These are phyloP conservation scores for Steatornis caripensis DNA, from an alignment of 2,113 vertebrate species.

Conservation along the genomic window DNA sequence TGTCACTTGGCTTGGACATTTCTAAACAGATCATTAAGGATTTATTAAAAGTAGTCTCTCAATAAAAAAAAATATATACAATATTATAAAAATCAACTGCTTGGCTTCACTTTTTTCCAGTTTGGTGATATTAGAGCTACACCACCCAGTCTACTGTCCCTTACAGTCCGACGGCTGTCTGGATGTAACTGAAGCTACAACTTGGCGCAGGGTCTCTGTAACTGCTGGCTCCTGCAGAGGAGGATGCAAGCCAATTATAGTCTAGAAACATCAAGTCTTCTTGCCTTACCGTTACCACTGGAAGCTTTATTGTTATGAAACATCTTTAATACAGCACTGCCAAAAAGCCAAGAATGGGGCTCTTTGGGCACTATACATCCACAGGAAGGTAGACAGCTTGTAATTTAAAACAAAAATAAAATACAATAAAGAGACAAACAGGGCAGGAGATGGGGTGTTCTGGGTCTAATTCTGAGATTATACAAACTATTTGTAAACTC, in stretches of 20 bases:
- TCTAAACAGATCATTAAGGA: constrained; percentile 38
- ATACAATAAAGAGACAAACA: neutral
- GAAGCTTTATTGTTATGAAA: neutral
- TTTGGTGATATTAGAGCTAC: constrained; percentile 38
- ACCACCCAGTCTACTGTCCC: neutral
- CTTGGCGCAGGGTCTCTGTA: constrained; percentile 10
- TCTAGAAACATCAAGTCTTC: constrained; percentile 14
- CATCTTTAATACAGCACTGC: neutral
- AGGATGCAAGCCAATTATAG: constrained; percentile 12
- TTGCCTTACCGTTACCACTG: neutral
- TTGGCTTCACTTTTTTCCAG: constrained; percentile 26
- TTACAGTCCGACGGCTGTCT: neutral
- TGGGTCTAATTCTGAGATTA: neutral
- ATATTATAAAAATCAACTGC: constrained; percentile 41
- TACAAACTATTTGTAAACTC: neutral
- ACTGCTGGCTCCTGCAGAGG: constrained; percentile 31
- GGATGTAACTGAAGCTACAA: constrained; percentile 6
- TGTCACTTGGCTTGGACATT: constrained; percentile 29
- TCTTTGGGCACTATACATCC: neutral
- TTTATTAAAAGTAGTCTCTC: constrained; percentile 31
- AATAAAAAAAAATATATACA: constrained; percentile 12
- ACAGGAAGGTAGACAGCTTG: neutral
- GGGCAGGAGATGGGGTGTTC: neutral
- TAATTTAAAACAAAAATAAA: neutral
- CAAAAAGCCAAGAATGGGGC: neutral